These are phyloP conservation scores for Heliornis fulica DNA, from an alignment of 2,113 vertebrate species.

Conservation along the genomic window DNA sequence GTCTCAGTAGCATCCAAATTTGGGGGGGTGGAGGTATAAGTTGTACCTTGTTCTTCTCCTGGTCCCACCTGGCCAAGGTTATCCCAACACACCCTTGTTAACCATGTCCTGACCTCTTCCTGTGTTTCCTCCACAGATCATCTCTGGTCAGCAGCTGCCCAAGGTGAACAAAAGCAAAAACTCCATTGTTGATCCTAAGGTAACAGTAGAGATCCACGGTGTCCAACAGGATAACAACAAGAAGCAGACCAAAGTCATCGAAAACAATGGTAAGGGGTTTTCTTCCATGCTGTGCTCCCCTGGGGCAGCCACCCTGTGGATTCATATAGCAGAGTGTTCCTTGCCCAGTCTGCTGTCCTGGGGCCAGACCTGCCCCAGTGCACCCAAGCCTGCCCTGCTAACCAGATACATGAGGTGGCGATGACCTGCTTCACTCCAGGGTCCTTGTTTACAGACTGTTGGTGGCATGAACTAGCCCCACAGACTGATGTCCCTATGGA, in stretches of 20 bases:
- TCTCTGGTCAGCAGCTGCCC: slow-evolving; percentile 94
- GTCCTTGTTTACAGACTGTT: background rate
- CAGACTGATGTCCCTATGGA: background rate
- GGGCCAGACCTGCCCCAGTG: background rate
- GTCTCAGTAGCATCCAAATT: background rate
- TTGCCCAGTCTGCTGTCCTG: background rate
- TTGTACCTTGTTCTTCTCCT: background rate
- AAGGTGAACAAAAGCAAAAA: slow-evolving; percentile 90
- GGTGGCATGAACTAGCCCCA: background rate
- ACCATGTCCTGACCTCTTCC: background rate
- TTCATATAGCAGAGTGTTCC: background rate
- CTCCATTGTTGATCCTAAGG: slow-evolving; percentile 92
- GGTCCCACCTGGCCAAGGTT: background rate
- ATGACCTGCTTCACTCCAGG: background rate
- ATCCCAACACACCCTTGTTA: background rate
- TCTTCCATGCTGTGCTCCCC: background rate
- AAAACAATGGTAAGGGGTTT: slow-evolving; percentile 83
- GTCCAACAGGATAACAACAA: slow-evolving; percentile 79
- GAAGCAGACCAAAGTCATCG: slow-evolving; percentile 82
- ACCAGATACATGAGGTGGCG: background rate
- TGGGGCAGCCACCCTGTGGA: background rate
- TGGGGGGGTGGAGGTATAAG: accelerated
- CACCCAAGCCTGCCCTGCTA: background rate
- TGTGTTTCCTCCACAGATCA: slow-evolving; percentile 74
- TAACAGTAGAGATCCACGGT: slow-evolving; percentile 83